phyloP scores from a whole-genome alignment of 1,140 invertebrate genomes.

The Drosophila triauraria region DNA sequence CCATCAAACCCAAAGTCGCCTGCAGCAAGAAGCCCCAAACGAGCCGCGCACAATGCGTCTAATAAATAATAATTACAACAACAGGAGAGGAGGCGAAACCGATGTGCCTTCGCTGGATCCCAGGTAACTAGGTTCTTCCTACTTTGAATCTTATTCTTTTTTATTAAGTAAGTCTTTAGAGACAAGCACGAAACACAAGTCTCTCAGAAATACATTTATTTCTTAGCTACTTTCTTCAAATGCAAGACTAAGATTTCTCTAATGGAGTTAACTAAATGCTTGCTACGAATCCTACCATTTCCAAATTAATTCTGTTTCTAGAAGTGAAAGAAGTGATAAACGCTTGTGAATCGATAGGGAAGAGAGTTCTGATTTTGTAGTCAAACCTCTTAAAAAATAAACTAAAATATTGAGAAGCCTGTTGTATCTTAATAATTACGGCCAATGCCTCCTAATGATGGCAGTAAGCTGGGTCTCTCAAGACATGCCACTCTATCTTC shows the following conservation, averaged over 20 bases:
- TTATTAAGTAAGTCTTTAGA: background rate
- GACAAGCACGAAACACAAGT: background rate
- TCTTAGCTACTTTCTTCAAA: background rate
- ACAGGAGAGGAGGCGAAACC: slow-evolving; percentile 34
- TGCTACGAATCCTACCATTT: too few relatives aligned
- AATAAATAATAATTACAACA: slow-evolving; percentile 61
- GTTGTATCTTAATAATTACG: slow-evolving; percentile 24
- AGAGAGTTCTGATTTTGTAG: background rate
- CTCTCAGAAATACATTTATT: background rate
- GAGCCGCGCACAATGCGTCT: slow-evolving; percentile 71
- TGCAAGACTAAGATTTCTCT: background rate
- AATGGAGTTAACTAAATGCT: background rate
- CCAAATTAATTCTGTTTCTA: too few relatives aligned
- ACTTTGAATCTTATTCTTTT: background rate
- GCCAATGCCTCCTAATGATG: slow-evolving; percentile 10
- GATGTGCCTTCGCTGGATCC: slow-evolving; percentile 72
- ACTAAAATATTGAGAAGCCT: background rate
- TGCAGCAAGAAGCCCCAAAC: slow-evolving; percentile 74
- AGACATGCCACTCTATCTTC: background rate
- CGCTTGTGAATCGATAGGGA: too few relatives aligned
- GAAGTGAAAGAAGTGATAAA: too few relatives aligned
- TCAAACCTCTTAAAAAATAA: background rate
- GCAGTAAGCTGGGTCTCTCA: slow-evolving; percentile 1
- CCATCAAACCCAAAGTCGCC: slow-evolving; percentile 67
- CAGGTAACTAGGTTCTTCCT: slow-evolving; percentile 58